Evolutionary conservation across 2,113 vertebrate genomes (phyloP), one percentile per base, ranked within the genome.

Genomic region (Lipotes vexillifer): DNA sequence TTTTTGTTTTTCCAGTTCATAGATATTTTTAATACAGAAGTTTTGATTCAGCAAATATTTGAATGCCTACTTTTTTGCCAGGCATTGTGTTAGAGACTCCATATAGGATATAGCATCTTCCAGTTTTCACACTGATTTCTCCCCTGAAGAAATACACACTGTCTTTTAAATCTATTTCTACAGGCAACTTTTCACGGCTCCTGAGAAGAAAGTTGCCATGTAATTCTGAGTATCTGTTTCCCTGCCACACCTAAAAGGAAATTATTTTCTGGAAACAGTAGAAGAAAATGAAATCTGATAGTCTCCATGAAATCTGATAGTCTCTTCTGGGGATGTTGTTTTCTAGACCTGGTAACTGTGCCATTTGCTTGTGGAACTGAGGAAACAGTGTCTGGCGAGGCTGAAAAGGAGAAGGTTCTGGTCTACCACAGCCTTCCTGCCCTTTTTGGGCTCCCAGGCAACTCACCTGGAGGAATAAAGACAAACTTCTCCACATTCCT

Each of bases 221-320:
- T 49, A 59, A 44, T 95, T 90, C 84, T 90, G 66, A 14, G n/a
- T 46, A 59, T 61, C 80, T 65, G 18, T 41, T 83, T 93, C 21
- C 57, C 59, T 52, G 18, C 49, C 27, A 71, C 69, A 90, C n/a
- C 38, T 74, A 89, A 66, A 93, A 93, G 57, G 66, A 92, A 94
- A 93, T 90, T 36, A 93, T 90, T 90, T 89, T 90, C 69, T 95
- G 44, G 74, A 94, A 97, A 87, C 21, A 71, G 46, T 36, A 84
- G 68, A 93, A 86, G 68, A 88, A 93, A 91, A 90, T 49, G 68
- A 84, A 91, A 68, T 86, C 17, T 78, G 75, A 36, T 8, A 18
- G 49, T 78, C 77, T 55, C 31, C 75, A 52, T 78, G 75, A 52
- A 93, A 72, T 86, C 14, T 20, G 61, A 72, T n/a, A 31, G 17